phyloP scores from a whole-genome alignment of 2,797 vertebrate species.

The Adelosebastes latens region DNA sequence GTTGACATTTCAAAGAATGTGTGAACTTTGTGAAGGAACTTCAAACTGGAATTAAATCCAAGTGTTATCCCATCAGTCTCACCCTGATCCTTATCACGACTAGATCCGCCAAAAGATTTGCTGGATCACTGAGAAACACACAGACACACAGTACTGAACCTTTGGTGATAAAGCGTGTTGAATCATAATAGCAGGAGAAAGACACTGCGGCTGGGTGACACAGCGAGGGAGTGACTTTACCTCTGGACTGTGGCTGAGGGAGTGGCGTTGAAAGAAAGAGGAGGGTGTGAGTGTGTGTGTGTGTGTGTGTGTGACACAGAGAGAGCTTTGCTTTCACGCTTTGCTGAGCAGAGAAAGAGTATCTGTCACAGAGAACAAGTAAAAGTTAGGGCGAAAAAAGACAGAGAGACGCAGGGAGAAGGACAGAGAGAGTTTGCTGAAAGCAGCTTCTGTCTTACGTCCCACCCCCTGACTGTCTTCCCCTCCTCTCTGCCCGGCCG shows the following conservation, averaged over 20 bases:
- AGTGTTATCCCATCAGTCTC: neutral
- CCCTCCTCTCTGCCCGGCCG: constrained; percentile 64
- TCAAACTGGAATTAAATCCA: neutral
- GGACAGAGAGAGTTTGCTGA: constrained; percentile 65
- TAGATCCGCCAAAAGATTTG: neutral
- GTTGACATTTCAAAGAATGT: constrained; percentile 8
- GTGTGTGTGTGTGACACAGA: constrained; percentile 38
- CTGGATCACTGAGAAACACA: constrained; percentile 16
- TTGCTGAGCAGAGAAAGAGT: constrained; percentile 60
- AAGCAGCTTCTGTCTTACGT: constrained; percentile 73
- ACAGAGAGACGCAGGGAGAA: constrained; percentile 36
- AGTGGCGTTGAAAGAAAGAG: constrained; percentile 64
- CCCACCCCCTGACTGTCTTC: constrained; percentile 73
- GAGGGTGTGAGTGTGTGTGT: constrained; percentile 33
- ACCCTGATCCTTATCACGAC: constrained; percentile 11
- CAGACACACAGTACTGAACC: neutral
- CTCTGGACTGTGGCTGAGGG: constrained; percentile 76
- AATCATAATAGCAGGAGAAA: constrained; percentile 28
- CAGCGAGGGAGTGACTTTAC: constrained; percentile 64
- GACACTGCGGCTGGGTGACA: constrained; percentile 46
- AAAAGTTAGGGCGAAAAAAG: constrained; percentile 58
- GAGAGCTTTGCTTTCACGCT: constrained; percentile 58
- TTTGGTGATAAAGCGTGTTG: constrained; percentile 15
- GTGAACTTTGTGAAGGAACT: constrained; percentile 3
- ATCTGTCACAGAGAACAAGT: constrained; percentile 59